These are phyloP conservation scores for Whitmania pigra DNA, from an alignment of 1,140 invertebrate species.

Conservation along the genomic window DNA sequence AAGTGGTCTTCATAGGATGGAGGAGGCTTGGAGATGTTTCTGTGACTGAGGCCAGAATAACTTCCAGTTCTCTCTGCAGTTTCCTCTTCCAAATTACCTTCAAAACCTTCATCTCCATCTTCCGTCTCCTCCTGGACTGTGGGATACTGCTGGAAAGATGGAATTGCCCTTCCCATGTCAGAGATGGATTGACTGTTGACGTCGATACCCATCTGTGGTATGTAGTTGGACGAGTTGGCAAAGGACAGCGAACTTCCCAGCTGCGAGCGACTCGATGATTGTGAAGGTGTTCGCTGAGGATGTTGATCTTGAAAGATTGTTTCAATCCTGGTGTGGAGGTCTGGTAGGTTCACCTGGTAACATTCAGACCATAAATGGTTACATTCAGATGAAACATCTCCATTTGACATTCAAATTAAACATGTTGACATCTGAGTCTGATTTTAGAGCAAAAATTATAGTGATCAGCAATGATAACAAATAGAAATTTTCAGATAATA, in stretches of 20 bases:
- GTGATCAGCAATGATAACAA: too few species aligned
- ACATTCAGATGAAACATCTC: too few species aligned
- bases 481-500: neutral
- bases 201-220: too few species aligned
- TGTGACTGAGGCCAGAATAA: neutral
- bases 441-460: too few species aligned
- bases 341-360: slow-evolving; percentile 35
- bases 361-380: too few species aligned
- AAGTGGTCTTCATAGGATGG: slow-evolving; percentile 2
- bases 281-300: slow-evolving; percentile 31
- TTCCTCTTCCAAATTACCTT: neutral
- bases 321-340: slow-evolving; percentile 43
- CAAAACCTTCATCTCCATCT: slow-evolving; percentile 14
- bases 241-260: neutral
- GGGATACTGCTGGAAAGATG: too few species aligned
- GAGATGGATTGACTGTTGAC: too few species aligned
- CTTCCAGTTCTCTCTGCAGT: neutral
- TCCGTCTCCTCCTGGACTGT: neutral
- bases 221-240: too few species aligned
- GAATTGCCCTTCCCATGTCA: too few species aligned
- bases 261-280: slow-evolving; percentile 28
- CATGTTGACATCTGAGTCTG: too few species aligned
- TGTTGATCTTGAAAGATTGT: slow-evolving; percentile 39
- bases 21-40: neutral
- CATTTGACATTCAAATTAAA: too few species aligned